A percentile compares a stretch with the other conserved stretches of the same genome.
phyloP scores from a whole-genome alignment of 2,888 invertebrate species.

The Drosophila anomelani region DNA sequence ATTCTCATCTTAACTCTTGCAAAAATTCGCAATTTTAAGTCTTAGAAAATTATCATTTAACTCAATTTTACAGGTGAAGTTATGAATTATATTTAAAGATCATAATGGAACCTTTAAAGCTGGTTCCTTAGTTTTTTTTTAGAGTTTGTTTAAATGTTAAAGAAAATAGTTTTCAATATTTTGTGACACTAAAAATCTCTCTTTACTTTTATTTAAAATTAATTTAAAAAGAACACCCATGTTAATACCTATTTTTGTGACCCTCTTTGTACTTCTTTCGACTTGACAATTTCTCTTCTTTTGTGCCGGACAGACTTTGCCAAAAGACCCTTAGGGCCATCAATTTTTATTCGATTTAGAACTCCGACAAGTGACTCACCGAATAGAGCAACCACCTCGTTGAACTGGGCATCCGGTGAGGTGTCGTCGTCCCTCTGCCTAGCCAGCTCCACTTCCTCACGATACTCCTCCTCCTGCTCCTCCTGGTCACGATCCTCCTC shows the following conservation, averaged over 20 bases:
- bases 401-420: slow-evolving; percentile 54
- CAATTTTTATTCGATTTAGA: background rate
- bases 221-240: no score
- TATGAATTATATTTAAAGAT: no score
- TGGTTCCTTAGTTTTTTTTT: no score
- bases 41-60: no score
- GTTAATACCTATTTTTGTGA: background rate
- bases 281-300: slow-evolving; percentile 30
- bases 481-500: slow-evolving; percentile 20
- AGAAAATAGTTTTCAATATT: no score
- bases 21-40: background rate
- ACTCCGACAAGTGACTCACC: slow-evolving; percentile 62
- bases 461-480: background rate
- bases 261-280: background rate
- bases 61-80: no score
- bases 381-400: slow-evolving; percentile 70
- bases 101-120: no score
- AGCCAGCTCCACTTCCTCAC: background rate
- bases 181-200: no score
- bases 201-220: no score
- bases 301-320: slow-evolving; percentile 13
- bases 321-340: slow-evolving; percentile 13
- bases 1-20: background rate
- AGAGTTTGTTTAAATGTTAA: no score
- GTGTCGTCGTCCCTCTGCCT: background rate